Conservation (phyloP, 2,888 invertebrate species). For the Dioctria linearis region DNA sequence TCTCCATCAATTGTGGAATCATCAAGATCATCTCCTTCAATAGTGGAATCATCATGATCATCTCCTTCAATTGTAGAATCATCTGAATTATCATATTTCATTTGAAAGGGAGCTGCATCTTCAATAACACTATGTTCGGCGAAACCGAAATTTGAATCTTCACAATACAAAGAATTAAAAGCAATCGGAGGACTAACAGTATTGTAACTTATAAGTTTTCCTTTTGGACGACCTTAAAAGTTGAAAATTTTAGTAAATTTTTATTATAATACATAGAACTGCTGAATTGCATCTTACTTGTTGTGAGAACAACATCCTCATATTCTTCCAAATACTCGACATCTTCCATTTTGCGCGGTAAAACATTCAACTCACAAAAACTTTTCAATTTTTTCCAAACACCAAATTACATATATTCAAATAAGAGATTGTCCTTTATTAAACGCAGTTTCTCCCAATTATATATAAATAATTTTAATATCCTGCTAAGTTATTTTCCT, state of each 20-base stretch:
- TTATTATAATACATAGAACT: too few species aligned
- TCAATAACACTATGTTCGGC: neutral
- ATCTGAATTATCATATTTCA: neutral
- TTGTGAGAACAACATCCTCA: neutral
- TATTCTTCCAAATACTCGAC: conserved; percentile 17
- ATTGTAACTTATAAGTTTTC: too few species aligned
- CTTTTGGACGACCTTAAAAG: too few species aligned
- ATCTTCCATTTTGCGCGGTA: conserved; percentile 12
- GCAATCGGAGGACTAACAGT: too few species aligned
- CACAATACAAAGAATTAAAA: neutral
- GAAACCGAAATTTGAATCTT: neutral
- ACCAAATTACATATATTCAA: neutral
- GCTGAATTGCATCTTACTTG: neutral
- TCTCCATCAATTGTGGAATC: too few species aligned
- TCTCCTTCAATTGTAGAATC: neutral
- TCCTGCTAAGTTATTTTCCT: too few species aligned
- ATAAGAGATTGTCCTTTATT: neutral
- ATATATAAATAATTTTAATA: too few species aligned
- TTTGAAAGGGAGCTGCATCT: neutral
- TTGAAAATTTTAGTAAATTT: too few species aligned
- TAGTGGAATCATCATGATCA: neutral
- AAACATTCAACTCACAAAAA: neutral
- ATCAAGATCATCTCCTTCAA: neutral
- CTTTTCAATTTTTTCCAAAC: neutral
- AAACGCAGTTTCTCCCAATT: neutral